A percentile compares a stretch with the other conserved stretches of the same genome.
phyloP scores from a whole-genome alignment of 2,113 vertebrate genomes.

The Pogonocichla stellata region DNA sequence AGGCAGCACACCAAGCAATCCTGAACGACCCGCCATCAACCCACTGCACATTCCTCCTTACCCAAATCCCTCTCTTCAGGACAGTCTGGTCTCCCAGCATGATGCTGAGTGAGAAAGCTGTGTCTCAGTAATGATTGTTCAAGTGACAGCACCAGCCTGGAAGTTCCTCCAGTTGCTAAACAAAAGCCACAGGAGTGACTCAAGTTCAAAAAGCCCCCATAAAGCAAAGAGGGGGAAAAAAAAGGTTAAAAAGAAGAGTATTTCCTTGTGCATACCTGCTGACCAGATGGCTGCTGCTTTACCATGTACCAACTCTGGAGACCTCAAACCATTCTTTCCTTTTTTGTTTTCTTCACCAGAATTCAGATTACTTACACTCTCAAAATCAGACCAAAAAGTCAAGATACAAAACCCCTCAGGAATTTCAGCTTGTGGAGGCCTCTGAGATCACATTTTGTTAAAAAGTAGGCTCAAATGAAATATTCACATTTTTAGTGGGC shows the following conservation, averaged over 20 bases:
- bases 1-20: neutral
- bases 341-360: neutral
- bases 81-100: rapidly evolving
- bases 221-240: neutral
- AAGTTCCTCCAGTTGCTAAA: neutral
- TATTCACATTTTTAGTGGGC: neutral
- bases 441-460: neutral
- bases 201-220: neutral
- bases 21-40: rapidly evolving
- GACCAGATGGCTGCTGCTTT: neutral
- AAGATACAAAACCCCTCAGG: neutral
- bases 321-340: neutral
- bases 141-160: neutral
- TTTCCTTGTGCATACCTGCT: neutral
- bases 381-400: neutral
- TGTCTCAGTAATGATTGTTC: rapidly evolving
- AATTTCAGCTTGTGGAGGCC: neutral
- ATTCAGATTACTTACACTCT: neutral
- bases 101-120: neutral
- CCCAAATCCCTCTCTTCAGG: neutral
- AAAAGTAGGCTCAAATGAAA: neutral
- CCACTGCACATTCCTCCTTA: neutral
- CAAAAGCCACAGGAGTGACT: neutral
- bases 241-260: neutral
- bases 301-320: rapidly evolving